Evolutionary conservation across 2,113 vertebrate genomes (phyloP).

Genomic region (Chionis minor): DNA sequence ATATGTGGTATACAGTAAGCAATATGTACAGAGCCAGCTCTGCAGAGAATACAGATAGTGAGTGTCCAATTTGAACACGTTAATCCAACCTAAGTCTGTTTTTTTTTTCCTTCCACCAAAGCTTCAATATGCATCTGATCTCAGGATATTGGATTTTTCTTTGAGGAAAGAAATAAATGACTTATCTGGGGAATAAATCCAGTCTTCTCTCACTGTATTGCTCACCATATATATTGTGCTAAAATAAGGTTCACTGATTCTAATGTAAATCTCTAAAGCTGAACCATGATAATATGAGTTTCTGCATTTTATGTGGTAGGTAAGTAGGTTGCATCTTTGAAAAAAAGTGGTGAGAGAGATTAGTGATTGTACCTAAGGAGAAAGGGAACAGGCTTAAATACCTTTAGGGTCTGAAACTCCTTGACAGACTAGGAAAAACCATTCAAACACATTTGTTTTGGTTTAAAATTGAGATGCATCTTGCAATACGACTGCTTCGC

Average conservation of each 20-base stretch:
- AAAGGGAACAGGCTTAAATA: conserved; percentile 46
- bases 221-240: conserved; percentile 67
- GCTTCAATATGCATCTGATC: conserved; percentile 78
- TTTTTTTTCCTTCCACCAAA: conserved; percentile 22
- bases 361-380: conserved; percentile 54
- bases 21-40: not conserved
- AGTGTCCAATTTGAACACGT: conserved; percentile 50
- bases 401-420: conserved; percentile 56
- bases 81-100: conserved; percentile 64
- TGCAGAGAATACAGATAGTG: conserved; percentile 6
- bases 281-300: conserved; percentile 66
- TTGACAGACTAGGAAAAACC: conserved; percentile 47
- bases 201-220: conserved; percentile 51
- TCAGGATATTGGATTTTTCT: conserved; percentile 82
- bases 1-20: not conserved
- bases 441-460: conserved; percentile 44
- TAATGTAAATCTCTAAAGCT: conserved; percentile 80
- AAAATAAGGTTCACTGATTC: conserved; percentile 74
- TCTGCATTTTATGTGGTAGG: conserved; percentile 68
- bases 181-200: conserved; percentile 78
- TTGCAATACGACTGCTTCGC: not conserved
- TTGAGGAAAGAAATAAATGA: conserved; percentile 80
- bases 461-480: conserved; percentile 28
- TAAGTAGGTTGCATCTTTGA: conserved; percentile 67
- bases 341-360: conserved; percentile 54